phyloP scores from a whole-genome alignment of 1,140 invertebrate species.

The Pteromalus puparum region DNA sequence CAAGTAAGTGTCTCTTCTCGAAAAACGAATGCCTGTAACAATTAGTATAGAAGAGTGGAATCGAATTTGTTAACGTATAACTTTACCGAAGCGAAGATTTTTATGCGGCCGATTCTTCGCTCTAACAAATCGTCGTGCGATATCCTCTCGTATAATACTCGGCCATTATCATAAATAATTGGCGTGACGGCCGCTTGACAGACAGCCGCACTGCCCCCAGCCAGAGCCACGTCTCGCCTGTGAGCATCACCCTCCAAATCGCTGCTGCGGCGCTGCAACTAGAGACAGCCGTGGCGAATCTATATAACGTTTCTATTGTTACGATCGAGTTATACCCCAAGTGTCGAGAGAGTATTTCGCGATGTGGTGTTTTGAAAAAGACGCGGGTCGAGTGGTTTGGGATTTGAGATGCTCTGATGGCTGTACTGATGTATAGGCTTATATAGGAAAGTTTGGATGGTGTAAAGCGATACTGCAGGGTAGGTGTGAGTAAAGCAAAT shows the following conservation, averaged over 20 bases:
- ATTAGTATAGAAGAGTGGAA: no score
- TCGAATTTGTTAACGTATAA: no score
- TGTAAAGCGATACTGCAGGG: no score
- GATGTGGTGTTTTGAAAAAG: slow-evolving; percentile 2
- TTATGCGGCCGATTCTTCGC: not conserved
- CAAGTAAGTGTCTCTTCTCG: no score
- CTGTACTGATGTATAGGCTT: no score
- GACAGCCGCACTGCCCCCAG: slow-evolving; percentile 8
- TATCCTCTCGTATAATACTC: not conserved
- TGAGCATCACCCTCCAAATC: slow-evolving; percentile 12
- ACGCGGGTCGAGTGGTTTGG: not conserved
- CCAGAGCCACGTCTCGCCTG: not conserved
- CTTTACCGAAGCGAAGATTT: not conserved
- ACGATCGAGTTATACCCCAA: not conserved
- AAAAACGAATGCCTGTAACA: no score
- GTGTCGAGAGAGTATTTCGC: not conserved
- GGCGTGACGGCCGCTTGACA: slow-evolving; percentile 46
- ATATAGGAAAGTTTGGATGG: no score
- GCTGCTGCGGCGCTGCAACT: not conserved
- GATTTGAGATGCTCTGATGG: not conserved
- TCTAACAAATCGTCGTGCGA: not conserved
- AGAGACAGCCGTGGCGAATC: slow-evolving; percentile 47
- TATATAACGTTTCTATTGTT: slow-evolving; percentile 41
- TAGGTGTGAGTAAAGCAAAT: no score
- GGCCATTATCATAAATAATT: slow-evolving; percentile 50